These are phyloP conservation scores for Protosalanx chinensis DNA, from an alignment of 2,797 vertebrate genomes.

Conservation along the genomic window DNA sequence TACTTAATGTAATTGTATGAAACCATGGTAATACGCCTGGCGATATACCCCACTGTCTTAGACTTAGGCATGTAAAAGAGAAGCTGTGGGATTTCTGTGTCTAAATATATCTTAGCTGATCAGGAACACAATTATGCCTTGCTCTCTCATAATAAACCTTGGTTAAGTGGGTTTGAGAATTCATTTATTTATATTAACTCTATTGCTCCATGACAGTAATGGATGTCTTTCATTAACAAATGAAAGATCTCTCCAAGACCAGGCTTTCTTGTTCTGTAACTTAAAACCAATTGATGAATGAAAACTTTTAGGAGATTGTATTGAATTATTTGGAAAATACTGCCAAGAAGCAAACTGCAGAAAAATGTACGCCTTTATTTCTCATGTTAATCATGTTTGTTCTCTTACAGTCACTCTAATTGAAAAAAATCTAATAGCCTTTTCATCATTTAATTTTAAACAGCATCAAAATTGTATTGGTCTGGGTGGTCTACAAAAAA, in stretches of 20 bases:
- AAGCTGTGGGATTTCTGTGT: conserved; percentile 49
- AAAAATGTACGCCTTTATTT: conserved; percentile 27
- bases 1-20: conserved; percentile 60
- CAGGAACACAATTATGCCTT: conserved; percentile 74
- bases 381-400: conserved; percentile 17
- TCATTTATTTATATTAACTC: conserved; percentile 78
- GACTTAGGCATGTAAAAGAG: conserved; percentile 46
- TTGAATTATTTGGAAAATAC: conserved; percentile 50
- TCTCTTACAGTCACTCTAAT: conserved; percentile 38
- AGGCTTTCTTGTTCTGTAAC: conserved; percentile 44
- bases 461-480: conserved; percentile 29
- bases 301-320: conserved; percentile 71
- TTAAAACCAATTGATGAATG: conserved; percentile 64
- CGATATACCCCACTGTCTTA: conserved; percentile 48
- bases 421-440: conserved; percentile 46
- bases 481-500: conserved; percentile 27
- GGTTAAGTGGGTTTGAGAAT: conserved; percentile 73
- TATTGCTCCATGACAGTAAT: conserved; percentile 65
- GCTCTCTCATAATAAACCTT: conserved; percentile 73
- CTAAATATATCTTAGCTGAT: conserved; percentile 71
- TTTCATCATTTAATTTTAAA: conserved; percentile 40
- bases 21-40: conserved; percentile 61
- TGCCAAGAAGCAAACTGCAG: conserved; percentile 57
- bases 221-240: conserved; percentile 75
- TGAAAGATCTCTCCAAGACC: conserved; percentile 52